Evolutionary conservation across 2,888 invertebrate genomes (phyloP), one percentile per base, ranked within the genome.

Genomic region (Bombyx huttoni): DNA sequence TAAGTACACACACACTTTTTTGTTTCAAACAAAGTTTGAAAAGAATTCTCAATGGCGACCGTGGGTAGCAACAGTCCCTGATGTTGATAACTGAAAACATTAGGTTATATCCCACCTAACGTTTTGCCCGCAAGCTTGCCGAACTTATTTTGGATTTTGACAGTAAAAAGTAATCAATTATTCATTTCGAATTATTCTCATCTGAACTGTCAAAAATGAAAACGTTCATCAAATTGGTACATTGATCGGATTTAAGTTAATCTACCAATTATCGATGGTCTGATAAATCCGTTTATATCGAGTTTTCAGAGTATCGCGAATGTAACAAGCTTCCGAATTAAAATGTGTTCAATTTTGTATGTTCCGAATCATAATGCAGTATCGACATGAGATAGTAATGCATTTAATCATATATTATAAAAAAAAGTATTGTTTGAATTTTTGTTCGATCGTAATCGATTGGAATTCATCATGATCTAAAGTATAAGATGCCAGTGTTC

Each of bases 321-420:
- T 57, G 58, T 57, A 57, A 58, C 48, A 53, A 52, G 54, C 49
- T 34, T 40, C 40, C 47, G 58, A 53, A 62, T 63, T 61, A 55
- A 63, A 64, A 57, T 59, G 59, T 62, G 53, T 52, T 55, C 47
- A 33, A 56, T 54, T 51, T 57, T 49, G 45, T 14, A 46, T 33
- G 12, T n/a, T 35, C 48, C 12, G 50, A 50, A 33, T 45, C 48
- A 24, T 13, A 52, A 53, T 51, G 33, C 13, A 10, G 14, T 50
- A 50, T 24, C 40, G 49, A 34, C 12, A 34, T 34, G 34, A n/a
- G 40, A 14, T 49, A 9, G 12, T 3, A 40, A 40, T 10, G 24
- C 24, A 14, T 40, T 45, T 40, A 47, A 13, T n/a, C n/a, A n/a
- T n/a, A 12, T 13, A 14, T 6, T 13, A n/a, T n/a, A 8, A 13